Percentiles rank a stretch among this genome's conserved stretches.
phyloP scores from a whole-genome alignment of 2,113 vertebrate species.

The Etheostoma cragini region DNA sequence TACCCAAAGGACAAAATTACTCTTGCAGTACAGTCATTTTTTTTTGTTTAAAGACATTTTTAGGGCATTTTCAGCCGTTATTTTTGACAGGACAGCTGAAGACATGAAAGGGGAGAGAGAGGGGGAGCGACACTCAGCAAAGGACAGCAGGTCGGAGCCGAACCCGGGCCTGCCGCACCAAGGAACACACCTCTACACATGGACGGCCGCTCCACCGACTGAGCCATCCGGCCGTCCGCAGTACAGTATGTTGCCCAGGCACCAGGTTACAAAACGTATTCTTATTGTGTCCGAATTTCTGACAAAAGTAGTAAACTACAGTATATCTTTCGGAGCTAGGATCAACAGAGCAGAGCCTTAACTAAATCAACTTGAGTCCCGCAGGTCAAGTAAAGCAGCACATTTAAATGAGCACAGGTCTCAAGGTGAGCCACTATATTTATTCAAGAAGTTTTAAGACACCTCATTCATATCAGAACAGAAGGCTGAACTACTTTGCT shows the following conservation, averaged over 20 bases:
- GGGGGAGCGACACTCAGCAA: too few relatives aligned
- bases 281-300: slow-evolving; percentile 26
- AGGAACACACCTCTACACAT: too few relatives aligned
- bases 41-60: too few relatives aligned
- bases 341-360: slow-evolving; percentile 49
- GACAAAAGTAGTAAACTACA: slow-evolving; percentile 16
- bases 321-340: slow-evolving; percentile 29
- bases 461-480: slow-evolving; percentile 45
- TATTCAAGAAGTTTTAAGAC: slow-evolving; percentile 62
- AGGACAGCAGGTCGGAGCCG: too few relatives aligned
- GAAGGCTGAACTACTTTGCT: slow-evolving; percentile 52
- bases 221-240: background rate
- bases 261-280: slow-evolving; percentile 19
- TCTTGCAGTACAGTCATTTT: slow-evolving; percentile 14
- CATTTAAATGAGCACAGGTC: slow-evolving; percentile 68
- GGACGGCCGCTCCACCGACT: too few relatives aligned
- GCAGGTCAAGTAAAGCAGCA: slow-evolving; percentile 53
- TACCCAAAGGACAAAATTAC: slow-evolving; percentile 17
- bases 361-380: slow-evolving; percentile 60
- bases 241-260: slow-evolving; percentile 1
- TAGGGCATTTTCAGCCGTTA: too few relatives aligned
- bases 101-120: too few relatives aligned
- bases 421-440: slow-evolving; percentile 65
- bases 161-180: too few relatives aligned
- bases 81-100: too few relatives aligned